Conservation (phyloP, 2,797 vertebrate genomes). For the Thunnus albacares region DNA sequence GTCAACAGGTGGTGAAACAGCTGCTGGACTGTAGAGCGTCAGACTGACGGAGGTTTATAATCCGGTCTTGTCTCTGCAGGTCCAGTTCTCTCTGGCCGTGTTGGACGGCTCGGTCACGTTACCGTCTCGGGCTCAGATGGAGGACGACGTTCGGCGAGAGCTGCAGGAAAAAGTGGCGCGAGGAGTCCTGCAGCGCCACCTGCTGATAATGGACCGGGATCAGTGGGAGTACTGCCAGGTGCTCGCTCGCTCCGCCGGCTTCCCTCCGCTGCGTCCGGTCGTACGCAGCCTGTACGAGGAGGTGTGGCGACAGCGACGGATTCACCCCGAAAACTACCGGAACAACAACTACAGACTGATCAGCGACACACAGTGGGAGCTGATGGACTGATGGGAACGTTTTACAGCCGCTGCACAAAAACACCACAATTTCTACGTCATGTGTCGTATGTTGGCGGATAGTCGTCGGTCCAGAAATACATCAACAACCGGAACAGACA, state of each 20-base stretch:
- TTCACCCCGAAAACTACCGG: slow-evolving; percentile 74
- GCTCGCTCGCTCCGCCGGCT: slow-evolving; percentile 75
- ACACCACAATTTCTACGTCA: too few relatives aligned
- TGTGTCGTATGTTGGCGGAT: too few relatives aligned
- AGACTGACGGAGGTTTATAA: background rate
- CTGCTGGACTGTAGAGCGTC: background rate
- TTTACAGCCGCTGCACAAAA: too few relatives aligned
- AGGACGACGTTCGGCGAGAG: slow-evolving; percentile 64
- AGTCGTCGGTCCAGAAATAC: too few relatives aligned
- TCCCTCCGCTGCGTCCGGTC: slow-evolving; percentile 72
- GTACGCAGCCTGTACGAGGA: slow-evolving; percentile 80
- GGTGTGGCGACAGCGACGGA: slow-evolving; percentile 63
- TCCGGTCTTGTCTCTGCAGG: slow-evolving; percentile 49
- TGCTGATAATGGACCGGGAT: slow-evolving; percentile 74
- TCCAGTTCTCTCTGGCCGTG: slow-evolving; percentile 80
- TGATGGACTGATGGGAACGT: slow-evolving; percentile 13
- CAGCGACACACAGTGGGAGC: slow-evolving; percentile 77
- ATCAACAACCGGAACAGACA: too few relatives aligned
- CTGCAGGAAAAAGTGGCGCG: slow-evolving; percentile 47
- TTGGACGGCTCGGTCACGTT: slow-evolving; percentile 78
- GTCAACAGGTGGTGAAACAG: too few relatives aligned
- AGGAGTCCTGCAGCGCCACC: slow-evolving; percentile 75
- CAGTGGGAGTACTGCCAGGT: slow-evolving; percentile 86
- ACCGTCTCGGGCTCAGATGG: slow-evolving; percentile 80
- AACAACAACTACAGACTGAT: slow-evolving; percentile 77